Base-by-base conservation (phyloP, 2,113 vertebrate genomes). In the Abramis brama region DNA sequence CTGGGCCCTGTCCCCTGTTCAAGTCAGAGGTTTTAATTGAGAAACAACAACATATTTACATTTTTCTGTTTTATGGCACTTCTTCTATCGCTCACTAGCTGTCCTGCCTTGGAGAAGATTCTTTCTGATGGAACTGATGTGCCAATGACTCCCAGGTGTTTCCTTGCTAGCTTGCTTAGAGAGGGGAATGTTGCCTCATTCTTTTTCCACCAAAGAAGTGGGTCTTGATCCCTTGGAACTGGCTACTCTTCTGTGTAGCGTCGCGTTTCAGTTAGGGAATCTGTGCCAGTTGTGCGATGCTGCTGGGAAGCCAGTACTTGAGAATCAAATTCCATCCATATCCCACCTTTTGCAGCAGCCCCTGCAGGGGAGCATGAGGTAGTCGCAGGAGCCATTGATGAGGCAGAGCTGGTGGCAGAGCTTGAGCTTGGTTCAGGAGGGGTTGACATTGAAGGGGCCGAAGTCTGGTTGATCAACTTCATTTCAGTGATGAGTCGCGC, bases 131-230 rank as follows among this genome's bases (percentile, higher is more conserved):
- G 85, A 39, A 83, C 68, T 17, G 85, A 90, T 71, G 78, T 30
- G 33, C 86, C 79, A 81, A 50, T 5, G 0, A 80, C 39, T 88
- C 64, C 68, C 60, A 88, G 70, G 19, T 87, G 19, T 86, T 89
- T 89, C 9, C 74, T 85, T 2, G 81, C 86, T 77, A 86, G 39
- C 25, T 81, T 88, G 71, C 80, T 86, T 0, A 87, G 86, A 55
- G 68, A 73, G 33, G 79, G 66, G 17, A 86, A 87, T 78, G 76
- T 84, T 86, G 21, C n/a, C 9, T 83, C 27, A 83, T 86, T 85
- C 3, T 45, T 88, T 87, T 86, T 83, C 62, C 85, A 87, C n/a
- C n/a, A 85, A 81, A 89, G 82, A 2, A 85, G 30, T 83, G 83
- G 85, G 19, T 84, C 87, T 12, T 79, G 36, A 78, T 88, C 36